Conservation (phyloP, 2,113 vertebrate species). For the Poeciliopsis prolifica region DNA sequence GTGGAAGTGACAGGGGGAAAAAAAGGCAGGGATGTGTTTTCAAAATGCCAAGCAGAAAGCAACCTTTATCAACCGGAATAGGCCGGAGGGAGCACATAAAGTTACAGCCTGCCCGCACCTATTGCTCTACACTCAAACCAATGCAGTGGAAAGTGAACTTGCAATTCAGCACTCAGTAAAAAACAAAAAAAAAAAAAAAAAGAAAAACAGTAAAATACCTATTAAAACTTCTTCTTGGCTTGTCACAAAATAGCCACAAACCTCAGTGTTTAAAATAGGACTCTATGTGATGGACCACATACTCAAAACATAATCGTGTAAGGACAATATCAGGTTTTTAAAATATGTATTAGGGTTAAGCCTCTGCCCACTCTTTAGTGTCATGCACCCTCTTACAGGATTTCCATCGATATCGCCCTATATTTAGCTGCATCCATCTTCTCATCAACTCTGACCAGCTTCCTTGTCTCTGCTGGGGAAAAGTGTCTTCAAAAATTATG, state of each 20-base stretch:
- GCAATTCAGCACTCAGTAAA: background rate
- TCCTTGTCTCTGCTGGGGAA: background rate
- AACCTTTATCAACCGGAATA: slow-evolving; percentile 69
- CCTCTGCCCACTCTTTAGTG: background rate
- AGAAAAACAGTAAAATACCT: background rate
- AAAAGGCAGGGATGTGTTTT: slow-evolving; percentile 46
- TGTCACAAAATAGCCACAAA: background rate
- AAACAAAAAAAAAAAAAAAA: background rate
- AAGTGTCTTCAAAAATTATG: background rate
- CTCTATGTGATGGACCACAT: background rate
- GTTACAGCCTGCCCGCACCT: slow-evolving; percentile 23
- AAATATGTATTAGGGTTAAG: background rate
- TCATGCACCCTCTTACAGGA: background rate
- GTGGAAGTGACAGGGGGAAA: slow-evolving; percentile 40
- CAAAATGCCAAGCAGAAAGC: slow-evolving; percentile 55
- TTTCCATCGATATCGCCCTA: background rate
- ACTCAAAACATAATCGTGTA: background rate
- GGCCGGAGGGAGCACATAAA: slow-evolving; percentile 46
- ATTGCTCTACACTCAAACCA: background rate
- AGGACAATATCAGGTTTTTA: background rate
- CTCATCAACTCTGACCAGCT: no score
- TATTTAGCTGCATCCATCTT: background rate
- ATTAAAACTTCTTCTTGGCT: background rate
- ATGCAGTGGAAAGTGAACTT: background rate
- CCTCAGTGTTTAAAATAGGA: background rate